Conservation (phyloP, 2,797 vertebrate genomes). For the Lepus townsendii region DNA sequence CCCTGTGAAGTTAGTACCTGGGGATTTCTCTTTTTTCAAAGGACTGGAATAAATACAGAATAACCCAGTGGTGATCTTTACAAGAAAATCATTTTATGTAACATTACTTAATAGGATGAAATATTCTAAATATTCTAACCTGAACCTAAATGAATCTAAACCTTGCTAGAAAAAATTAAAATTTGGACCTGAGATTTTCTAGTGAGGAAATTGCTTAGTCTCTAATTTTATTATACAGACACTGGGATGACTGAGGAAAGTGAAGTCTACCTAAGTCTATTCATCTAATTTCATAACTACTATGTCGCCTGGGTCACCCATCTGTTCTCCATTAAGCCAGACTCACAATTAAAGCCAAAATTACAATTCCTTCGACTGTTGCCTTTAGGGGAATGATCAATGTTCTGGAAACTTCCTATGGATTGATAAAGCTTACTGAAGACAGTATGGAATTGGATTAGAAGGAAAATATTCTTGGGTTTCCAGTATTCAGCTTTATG, state of each 20-base stretch:
- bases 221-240: neutral
- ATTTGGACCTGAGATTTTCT: slow-evolving; percentile 28
- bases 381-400: neutral
- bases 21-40: neutral
- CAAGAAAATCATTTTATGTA: slow-evolving; percentile 24
- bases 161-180: slow-evolving; percentile 49
- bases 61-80: neutral
- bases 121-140: slow-evolving; percentile 11
- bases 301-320: neutral
- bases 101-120: slow-evolving; percentile 14
- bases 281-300: neutral
- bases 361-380: slow-evolving; percentile 19
- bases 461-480: neutral
- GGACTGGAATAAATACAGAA: neutral
- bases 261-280: neutral
- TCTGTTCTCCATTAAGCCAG: slow-evolving; percentile 11
- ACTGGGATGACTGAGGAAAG: neutral
- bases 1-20: neutral
- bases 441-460: neutral
- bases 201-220: neutral
- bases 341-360: slow-evolving; percentile 57
- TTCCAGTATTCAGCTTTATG: neutral
- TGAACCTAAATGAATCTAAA: neutral
- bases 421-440: neutral
- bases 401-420: neutral